A percentile compares a stretch with the other conserved stretches of the same genome.
These are phyloP conservation scores for Oryctes rhinoceros DNA, from an alignment of 1,140 invertebrate species.

Conservation along the genomic window DNA sequence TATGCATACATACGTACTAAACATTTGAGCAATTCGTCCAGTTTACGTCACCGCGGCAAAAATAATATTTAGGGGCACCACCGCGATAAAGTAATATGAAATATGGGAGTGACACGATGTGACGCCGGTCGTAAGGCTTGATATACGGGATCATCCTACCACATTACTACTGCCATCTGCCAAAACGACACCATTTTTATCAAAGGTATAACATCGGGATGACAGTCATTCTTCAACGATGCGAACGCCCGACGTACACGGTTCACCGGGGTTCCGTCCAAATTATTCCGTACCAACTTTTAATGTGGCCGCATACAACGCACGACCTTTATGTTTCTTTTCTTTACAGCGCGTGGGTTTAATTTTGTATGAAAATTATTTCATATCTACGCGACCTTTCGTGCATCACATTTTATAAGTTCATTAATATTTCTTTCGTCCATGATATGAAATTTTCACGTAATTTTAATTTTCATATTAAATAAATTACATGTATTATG, in stretches of 20 bases:
- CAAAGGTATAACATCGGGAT: slow-evolving; percentile 39
- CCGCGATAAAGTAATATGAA: slow-evolving; percentile 23
- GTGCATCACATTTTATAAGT: no score
- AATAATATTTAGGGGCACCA: slow-evolving; percentile 7
- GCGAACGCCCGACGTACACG: slow-evolving; percentile 12
- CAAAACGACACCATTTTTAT: slow-evolving; percentile 45
- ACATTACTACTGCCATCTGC: slow-evolving; percentile 39
- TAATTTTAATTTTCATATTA: no score
- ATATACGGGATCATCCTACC: slow-evolving; percentile 42
- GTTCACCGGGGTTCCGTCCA: background rate
- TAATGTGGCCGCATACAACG: background rate
- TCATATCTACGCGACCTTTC: no score
- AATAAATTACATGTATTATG: no score
- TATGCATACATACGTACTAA: background rate
- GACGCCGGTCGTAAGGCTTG: slow-evolving; percentile 43
- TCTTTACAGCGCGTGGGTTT: no score
- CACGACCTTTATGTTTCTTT: no score
- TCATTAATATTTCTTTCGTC: no score
- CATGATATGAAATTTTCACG: no score
- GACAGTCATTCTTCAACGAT: slow-evolving; percentile 40
- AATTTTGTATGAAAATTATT: no score
- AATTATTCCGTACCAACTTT: background rate
- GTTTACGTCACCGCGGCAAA: slow-evolving; percentile 11
- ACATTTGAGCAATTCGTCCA: background rate
- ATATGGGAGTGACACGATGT: slow-evolving; percentile 38